Evolutionary conservation across 2,113 vertebrate genomes (phyloP), one percentile per base, ranked within the genome.

Genomic region (Pseudorasbora parva): DNA sequence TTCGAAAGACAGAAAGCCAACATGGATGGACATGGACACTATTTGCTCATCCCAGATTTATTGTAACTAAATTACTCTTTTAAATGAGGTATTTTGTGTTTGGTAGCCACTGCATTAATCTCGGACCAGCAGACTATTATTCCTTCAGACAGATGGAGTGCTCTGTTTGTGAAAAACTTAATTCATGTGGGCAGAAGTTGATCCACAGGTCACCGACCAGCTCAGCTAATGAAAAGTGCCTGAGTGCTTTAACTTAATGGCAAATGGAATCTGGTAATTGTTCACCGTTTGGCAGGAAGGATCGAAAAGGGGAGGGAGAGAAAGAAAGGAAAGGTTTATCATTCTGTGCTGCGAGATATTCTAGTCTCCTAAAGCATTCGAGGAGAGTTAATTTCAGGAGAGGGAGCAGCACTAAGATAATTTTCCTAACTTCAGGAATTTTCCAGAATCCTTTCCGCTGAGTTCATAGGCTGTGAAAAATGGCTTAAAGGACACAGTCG

Each of bases 181-280:
- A 49, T 80, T 80, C 43, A 66, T 66, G 78, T 23, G 59, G 57
- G 37, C 76, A 66, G 59, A 66, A 80, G 60, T 80, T 80, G 59
- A 80, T 80, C 78, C 19, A 43, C 78, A 66, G 78, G 60, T 80
- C 78, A 80, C 78, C 10, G 25, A 30, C 60, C 78, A 80, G 41
- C 78, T 66, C 78, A 27, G 45, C 59, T 66, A 80, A 80, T 80
- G 78, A 80, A 80, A 80, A 80, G 78, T 80, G 78, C 25, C 78
- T 66, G 43, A 80, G 60, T 80, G 78, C 78, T 80, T 80, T 80
- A 66, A 80, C 59, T 66, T 47, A 80, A 51, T 64, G 78, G 78
- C 60, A 51, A 64, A 47, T 80, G 43, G 78, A 80, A 80, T 80
- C 78, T 66, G 78, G 43, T 66, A 80, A 80, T 80, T 80, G 60